Evolutionary conservation across 2,113 vertebrate genomes (phyloP), one percentile per base, ranked within the genome.

Genomic region (Psammodynastes pulverulentus): DNA sequence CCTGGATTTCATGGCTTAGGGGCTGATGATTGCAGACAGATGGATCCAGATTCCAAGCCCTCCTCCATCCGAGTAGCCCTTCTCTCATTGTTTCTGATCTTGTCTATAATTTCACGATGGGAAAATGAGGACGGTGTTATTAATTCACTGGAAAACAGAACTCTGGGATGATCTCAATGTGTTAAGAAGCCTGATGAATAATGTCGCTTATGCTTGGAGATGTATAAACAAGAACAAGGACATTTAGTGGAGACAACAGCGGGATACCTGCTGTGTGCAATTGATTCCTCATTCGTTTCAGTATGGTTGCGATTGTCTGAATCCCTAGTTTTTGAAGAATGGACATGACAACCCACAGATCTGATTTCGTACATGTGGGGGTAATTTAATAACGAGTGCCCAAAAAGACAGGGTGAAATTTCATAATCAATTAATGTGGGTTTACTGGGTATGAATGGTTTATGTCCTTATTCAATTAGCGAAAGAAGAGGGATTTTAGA

Each of bases 11-110:
- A 95, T 1, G 1, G 90, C 92, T 93, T 94, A 94, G 94, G 56
- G 93, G 85, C 58, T 94, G 93, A 95, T 94, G 95, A 93, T 95
- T 94, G 56, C 94, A 87, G 96, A 94, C 94, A 96, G 92, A 93
- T 93, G 93, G 94, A 88, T 52, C 8, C 1, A 91, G 24, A 1
- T 58, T 29, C 84, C 72, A 21, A 94, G 89, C 23, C 56, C 91
- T 23, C 43, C 93, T 92, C 93, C 89, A 7, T 53, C 54, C n/a
- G 45, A 17, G 88, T 92, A 91, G 89, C 89, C 92, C 67, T 94
- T 91, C 15, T 93, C 90, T 39, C 90, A n/a, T 72, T 90, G 92
- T 67, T 17, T 94, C 3, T 24, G 72, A 84, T 58, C 46, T 93
- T 3, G 29, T 45, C 1, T 67, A 0, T 29, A 48, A 56, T 88